Base-by-base conservation (phyloP, 2,888 invertebrate genomes). In the Leptopilina drosophilae region DNA sequence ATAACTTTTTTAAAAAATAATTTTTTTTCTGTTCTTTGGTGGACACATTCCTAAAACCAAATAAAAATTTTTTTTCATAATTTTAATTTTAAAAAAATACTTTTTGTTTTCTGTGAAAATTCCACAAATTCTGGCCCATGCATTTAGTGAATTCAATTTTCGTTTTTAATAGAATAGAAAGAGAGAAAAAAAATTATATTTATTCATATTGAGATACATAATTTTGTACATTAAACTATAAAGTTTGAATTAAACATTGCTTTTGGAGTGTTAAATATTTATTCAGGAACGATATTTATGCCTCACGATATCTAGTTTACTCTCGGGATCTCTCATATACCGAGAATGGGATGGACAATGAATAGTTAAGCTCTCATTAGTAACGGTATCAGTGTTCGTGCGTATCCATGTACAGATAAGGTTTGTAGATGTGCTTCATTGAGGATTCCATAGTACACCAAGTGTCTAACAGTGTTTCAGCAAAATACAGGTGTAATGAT, bases 311-410 rank as follows among this genome's bases (percentile, higher is more conserved):
- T 40, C 33, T 40, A 73, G n/a, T 33, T 33, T n/a, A 40, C 56
- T 33, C 73, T 11, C 5, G 56, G 15, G 73, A 56, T 53, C 33
- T 42, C 15, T 73, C 33, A 56, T 56, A 56, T 56, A n/a, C 56
- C 11, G 33, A 73, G 33, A 73, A 73, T 33, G 33, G 73, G 40
- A 73, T 73, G 73, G 56, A 56, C 73, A 73, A 73, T 73, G 56
- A 56, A 73, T 73, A 40, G 73, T 73, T 73, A 40, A 56, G 73
- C 40, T 73, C 73, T 56, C 73, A 56, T 73, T 73, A 73, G 73
- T 53, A 56, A 40, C 8, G 53, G 56, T 6, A 40, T 33, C 33
- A n/a, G 56, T 56, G 40, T 15, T 66, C 26, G 56, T 53, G n/a
- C n/a, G 14, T n/a, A 5, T 73, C 56, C 14, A 9, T 40, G 40